These are phyloP conservation scores for Heliconius hewitsoni DNA, from an alignment of 1,140 invertebrate genomes.

Conservation along the genomic window DNA sequence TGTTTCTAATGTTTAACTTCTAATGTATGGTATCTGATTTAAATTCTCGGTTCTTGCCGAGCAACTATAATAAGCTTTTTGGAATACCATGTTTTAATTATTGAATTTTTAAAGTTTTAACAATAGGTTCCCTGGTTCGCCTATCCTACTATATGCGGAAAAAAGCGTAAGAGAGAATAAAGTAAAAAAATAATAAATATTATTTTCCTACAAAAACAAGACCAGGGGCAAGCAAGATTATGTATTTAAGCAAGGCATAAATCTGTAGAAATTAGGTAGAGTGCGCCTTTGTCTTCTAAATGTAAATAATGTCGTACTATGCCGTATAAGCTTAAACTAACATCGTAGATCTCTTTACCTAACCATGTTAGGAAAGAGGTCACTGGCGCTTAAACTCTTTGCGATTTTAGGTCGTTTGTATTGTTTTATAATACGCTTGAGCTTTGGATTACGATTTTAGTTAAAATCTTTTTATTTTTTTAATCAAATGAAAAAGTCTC, in stretches of 20 bases:
- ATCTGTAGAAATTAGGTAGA: not conserved
- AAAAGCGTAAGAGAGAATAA: no score
- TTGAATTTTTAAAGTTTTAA: no score
- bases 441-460: not conserved
- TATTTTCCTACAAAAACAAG: not conserved
- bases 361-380: slow-evolving; percentile 29
- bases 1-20: no score
- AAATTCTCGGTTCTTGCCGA: no score
- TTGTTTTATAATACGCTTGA: not conserved
- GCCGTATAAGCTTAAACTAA: not conserved
- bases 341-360: slow-evolving; percentile 6
- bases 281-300: not conserved
- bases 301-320: not conserved
- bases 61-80: no score
- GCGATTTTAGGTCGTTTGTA: slow-evolving; percentile 21
- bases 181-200: no score
- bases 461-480: no score
- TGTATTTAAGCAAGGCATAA: not conserved
- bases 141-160: no score
- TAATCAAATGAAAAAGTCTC: no score
- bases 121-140: no score
- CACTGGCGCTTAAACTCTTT: slow-evolving; percentile 24
- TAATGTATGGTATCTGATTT: no score
- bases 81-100: no score
- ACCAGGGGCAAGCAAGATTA: not conserved